phyloP scores from a whole-genome alignment of 2,113 vertebrate genomes.

The Leuciscus idus region DNA sequence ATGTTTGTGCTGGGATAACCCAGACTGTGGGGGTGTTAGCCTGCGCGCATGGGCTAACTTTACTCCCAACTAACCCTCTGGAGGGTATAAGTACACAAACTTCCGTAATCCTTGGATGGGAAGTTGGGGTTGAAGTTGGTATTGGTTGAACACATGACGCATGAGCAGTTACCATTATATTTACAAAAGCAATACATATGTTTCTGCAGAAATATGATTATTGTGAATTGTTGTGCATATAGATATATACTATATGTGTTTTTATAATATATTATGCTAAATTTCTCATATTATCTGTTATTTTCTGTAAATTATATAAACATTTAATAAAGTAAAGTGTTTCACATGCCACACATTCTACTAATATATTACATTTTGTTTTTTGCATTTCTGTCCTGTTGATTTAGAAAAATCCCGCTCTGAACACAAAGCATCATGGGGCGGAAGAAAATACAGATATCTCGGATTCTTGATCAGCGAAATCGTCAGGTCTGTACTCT shows the following conservation, averaged over 20 bases:
- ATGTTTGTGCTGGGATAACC: slow-evolving; percentile 66
- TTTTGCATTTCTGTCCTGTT: slow-evolving; percentile 29
- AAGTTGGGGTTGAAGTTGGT: slow-evolving; percentile 47
- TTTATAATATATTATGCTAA: background rate
- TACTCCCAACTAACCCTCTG: slow-evolving; percentile 69
- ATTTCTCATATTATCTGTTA: background rate
- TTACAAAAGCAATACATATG: background rate
- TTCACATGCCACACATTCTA: background rate
- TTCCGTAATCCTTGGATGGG: slow-evolving; percentile 21
- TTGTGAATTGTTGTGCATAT: background rate
- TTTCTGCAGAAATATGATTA: background rate
- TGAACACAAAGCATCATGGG: slow-evolving; percentile 79
- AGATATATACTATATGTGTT: background rate
- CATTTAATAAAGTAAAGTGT: too few relatives aligned
- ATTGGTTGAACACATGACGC: slow-evolving; percentile 23
- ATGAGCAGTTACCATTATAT: background rate
- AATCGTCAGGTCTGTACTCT: slow-evolving; percentile 86
- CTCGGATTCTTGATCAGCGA: slow-evolving; percentile 91
- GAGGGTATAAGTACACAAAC: slow-evolving; percentile 74
- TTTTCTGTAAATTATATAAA: too few relatives aligned
- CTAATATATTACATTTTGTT: background rate
- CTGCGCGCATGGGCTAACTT: slow-evolving; percentile 67
- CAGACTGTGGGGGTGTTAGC: slow-evolving; percentile 72
- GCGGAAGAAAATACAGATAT: slow-evolving; percentile 97
- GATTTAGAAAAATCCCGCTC: slow-evolving; percentile 24